Percentiles rank a stretch among this genome's conserved stretches.
These are phyloP conservation scores for Baryphthengus martii DNA, from an alignment of 2,113 vertebrate genomes.

Conservation along the genomic window DNA sequence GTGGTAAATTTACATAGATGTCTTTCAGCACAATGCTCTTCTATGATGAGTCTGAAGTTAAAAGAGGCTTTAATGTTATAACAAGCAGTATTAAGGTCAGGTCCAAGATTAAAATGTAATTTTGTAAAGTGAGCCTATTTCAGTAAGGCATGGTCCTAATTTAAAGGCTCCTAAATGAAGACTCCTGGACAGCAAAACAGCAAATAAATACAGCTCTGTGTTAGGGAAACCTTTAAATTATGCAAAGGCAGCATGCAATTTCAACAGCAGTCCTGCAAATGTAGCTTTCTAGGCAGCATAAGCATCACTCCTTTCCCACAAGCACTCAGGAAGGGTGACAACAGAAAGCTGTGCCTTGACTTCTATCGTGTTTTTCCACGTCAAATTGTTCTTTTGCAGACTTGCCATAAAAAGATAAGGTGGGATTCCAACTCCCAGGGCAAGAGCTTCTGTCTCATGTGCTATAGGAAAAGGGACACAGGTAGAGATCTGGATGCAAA, in stretches of 20 bases:
- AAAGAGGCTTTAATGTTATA: not conserved
- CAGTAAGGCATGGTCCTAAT: not conserved
- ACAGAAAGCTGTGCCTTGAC: not conserved
- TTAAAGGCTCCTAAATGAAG: not conserved
- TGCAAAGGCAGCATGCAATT: not conserved
- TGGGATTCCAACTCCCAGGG: not conserved
- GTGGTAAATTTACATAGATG: not conserved
- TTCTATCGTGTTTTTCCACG: not conserved
- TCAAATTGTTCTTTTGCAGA: not conserved
- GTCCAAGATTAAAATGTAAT: not conserved
- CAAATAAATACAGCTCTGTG: not conserved
- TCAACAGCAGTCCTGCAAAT: not conserved
- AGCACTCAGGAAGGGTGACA: not conserved
- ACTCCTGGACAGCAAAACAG: not conserved
- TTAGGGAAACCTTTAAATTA: not conserved
- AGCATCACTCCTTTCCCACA: not conserved
- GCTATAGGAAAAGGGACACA: not conserved
- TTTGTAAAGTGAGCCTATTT: not conserved
- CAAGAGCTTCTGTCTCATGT: not conserved
- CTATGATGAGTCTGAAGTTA: not conserved
- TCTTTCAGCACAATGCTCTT: not conserved
- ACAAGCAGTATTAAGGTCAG: not conserved
- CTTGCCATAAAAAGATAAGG: not conserved
- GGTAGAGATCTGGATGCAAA: not conserved
- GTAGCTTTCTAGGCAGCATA: not conserved